Conservation (phyloP, 1,140 invertebrate species). For the Ips nitidus region DNA sequence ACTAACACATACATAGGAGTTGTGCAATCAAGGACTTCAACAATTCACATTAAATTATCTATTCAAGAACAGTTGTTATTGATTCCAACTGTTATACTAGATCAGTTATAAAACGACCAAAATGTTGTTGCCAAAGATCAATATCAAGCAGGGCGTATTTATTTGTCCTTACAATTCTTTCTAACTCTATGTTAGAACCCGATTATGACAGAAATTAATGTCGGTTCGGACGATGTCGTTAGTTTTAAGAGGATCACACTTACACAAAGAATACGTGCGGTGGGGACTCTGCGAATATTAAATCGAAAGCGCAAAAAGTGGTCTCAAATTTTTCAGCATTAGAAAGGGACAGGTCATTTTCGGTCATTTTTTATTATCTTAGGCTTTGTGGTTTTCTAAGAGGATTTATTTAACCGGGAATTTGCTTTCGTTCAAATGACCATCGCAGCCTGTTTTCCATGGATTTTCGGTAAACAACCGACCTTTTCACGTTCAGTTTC, state of each 20-base stretch:
- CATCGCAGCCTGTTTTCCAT: too few species aligned
- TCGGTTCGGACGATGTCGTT: slow-evolving; percentile 22
- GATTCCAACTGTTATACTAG: too few species aligned
- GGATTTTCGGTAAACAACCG: too few species aligned
- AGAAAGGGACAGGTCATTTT: slow-evolving; percentile 12
- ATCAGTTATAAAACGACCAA: too few species aligned
- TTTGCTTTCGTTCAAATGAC: too few species aligned
- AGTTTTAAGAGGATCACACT: slow-evolving; percentile 27
- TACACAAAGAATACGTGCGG: slow-evolving; percentile 13
- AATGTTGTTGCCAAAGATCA: background rate
- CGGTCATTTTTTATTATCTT: slow-evolving; percentile 7
- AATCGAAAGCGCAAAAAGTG: slow-evolving; percentile 21
- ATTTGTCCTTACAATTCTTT: background rate
- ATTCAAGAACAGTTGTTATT: too few species aligned
- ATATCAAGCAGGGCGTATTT: background rate
- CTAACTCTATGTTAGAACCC: slow-evolving; percentile 10
- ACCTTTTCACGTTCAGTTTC: too few species aligned
- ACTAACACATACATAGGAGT: background rate
- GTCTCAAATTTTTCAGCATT: slow-evolving; percentile 13
- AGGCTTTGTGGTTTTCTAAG: background rate
- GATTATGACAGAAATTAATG: slow-evolving; percentile 29
- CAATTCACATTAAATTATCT: background rate
- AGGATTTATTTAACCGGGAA: too few species aligned
- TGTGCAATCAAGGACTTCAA: background rate
- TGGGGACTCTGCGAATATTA: slow-evolving; percentile 18